phyloP scores from a whole-genome alignment of 2,113 vertebrate species.

The Oreochromis spilurus region DNA sequence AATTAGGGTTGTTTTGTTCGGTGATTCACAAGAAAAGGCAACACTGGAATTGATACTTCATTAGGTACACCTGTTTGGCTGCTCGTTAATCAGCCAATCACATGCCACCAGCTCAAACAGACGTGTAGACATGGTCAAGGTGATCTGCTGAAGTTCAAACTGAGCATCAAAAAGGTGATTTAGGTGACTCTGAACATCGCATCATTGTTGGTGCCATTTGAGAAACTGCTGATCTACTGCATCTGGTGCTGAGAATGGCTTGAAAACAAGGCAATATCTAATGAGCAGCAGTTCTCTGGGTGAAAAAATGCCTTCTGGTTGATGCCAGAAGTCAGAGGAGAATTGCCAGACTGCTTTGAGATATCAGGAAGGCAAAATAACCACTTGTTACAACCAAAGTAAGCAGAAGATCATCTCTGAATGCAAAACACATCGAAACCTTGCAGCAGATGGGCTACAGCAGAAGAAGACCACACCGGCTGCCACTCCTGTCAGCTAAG shows the following conservation, averaged over 20 bases:
- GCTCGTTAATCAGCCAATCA: neutral
- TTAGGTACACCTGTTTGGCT: neutral
- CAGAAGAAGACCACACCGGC: neutral
- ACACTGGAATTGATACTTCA: neutral
- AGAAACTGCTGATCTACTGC: neutral
- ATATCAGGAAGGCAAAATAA: neutral
- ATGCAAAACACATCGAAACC: neutral
- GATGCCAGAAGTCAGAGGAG: neutral
- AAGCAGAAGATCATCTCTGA: neutral
- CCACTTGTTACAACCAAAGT: neutral
- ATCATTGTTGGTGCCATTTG: neutral
- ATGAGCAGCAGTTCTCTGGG: neutral
- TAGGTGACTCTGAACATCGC: neutral
- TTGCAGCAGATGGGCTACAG: neutral
- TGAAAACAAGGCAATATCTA: accelerated
- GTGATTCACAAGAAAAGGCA: neutral
- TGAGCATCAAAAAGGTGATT: neutral
- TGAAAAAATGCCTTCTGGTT: neutral
- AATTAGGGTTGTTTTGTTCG: neutral
- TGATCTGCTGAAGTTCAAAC: neutral
- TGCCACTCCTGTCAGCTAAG: neutral
- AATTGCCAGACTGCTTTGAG: neutral
- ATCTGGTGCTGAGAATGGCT: accelerated
- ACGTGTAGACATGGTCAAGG: neutral
- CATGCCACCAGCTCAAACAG: accelerated